phyloP scores from a whole-genome alignment of 2,797 vertebrate genomes.

The Gouania willdenowi region DNA sequence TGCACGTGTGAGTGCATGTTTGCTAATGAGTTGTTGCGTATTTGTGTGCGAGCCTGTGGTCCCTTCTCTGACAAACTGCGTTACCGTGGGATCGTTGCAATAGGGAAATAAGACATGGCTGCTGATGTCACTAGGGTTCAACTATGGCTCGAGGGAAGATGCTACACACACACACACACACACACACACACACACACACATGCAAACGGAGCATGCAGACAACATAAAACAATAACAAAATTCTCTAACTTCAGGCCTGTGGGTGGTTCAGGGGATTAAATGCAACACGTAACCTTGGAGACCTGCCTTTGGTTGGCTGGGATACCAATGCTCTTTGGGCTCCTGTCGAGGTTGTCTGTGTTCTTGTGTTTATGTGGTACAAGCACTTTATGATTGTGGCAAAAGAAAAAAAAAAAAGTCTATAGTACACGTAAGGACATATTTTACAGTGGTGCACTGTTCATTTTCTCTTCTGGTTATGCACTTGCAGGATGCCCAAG shows the following conservation, averaged over 20 bases:
- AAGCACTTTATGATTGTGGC: constrained; percentile 43
- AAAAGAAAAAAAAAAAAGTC: too few relatives aligned
- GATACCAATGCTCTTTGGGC: constrained; percentile 20
- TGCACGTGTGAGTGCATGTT: constrained; percentile 4
- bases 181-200: constrained; percentile 6
- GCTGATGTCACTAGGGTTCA: constrained; percentile 67
- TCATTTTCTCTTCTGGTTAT: constrained; percentile 9
- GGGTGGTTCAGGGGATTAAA: constrained; percentile 59
- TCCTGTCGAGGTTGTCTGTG: constrained; percentile 37
- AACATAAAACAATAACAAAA: constrained; percentile 59
- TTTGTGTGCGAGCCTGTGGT: constrained; percentile 27
- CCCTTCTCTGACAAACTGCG: constrained; percentile 55
- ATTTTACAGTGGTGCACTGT: constrained; percentile 16
- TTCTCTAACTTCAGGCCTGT: constrained; percentile 44
- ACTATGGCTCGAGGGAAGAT: constrained; percentile 47
- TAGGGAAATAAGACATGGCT: constrained; percentile 68
- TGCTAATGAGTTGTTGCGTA: constrained; percentile 30
- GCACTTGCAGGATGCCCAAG: constrained; percentile 29
- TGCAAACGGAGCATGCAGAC: constrained; percentile 19
- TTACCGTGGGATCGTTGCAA: constrained; percentile 66
- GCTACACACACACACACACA: neutral
- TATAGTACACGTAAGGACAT: constrained; percentile 42
- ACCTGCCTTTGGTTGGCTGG: constrained; percentile 46
- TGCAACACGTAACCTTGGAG: constrained; percentile 61
- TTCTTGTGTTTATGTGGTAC: constrained; percentile 34